Evolutionary conservation across 2,888 invertebrate genomes (phyloP).

Genomic region (Oligia latruncula): DNA sequence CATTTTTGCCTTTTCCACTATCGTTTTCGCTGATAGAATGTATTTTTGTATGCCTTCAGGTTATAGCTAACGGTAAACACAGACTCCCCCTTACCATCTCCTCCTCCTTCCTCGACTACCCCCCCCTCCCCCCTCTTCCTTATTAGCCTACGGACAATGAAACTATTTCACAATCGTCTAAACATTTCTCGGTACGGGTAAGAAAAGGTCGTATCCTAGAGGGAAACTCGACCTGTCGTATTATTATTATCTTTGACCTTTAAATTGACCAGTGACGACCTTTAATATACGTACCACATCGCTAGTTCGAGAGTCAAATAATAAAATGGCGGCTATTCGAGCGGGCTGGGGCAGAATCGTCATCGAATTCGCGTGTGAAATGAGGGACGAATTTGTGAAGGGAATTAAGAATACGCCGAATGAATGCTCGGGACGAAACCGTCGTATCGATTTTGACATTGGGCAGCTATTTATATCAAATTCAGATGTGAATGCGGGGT

Average conservation of each 20-base stretch:
- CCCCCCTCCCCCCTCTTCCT: too few species aligned
- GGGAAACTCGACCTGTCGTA: not conserved
- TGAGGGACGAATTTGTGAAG: conserved; percentile 7
- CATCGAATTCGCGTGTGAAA: conserved; percentile 1
- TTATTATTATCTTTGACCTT: conserved; percentile 29
- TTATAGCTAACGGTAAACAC: not conserved
- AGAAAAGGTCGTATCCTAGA: not conserved
- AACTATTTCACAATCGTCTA: not conserved
- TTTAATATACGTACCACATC: conserved; percentile 11
- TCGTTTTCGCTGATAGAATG: not conserved
- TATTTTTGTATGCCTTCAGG: not conserved
- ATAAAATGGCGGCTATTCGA: conserved; percentile 30
- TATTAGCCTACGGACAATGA: not conserved
- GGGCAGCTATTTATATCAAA: not conserved
- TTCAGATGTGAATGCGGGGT: not conserved
- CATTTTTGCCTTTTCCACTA: not conserved
- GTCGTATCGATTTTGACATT: not conserved
- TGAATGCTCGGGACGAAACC: not conserved
- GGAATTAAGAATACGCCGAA: conserved; percentile 1
- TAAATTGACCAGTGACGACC: conserved; percentile 25
- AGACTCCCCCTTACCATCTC: not conserved
- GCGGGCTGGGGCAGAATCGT: not conserved
- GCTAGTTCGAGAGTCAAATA: conserved; percentile 7
- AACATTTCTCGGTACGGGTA: not conserved
- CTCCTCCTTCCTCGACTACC: not conserved